A percentile compares a stretch with the other conserved stretches of the same genome.
phyloP scores from a whole-genome alignment of 2,888 invertebrate species.

The Globia sparganii region DNA sequence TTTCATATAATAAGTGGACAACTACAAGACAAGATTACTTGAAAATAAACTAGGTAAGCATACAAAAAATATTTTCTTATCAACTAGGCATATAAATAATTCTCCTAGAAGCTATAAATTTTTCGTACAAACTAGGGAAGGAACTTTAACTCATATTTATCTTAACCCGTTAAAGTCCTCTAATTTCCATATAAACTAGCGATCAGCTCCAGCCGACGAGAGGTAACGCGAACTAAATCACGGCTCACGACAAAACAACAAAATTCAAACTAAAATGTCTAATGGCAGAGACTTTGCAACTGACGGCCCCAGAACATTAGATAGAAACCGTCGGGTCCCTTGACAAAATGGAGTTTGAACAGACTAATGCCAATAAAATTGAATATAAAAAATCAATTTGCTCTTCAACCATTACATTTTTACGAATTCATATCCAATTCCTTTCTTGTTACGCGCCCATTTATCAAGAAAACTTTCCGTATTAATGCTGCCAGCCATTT shows the following conservation, averaged over 20 bases:
- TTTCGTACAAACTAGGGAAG: constrained; percentile 20
- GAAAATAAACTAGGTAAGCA: background rate
- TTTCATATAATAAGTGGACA: background rate
- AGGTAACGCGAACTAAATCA: constrained; percentile 51
- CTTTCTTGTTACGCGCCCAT: constrained; percentile 71
- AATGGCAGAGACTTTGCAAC: constrained; percentile 33
- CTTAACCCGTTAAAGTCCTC: constrained; percentile 50
- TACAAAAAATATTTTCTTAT: constrained; percentile 1
- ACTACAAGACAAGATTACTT: background rate
- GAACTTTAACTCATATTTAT: constrained; percentile 50
- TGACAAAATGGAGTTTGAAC: constrained; percentile 53
- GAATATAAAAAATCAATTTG: constrained; percentile 60
- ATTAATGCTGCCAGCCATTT: constrained; percentile 77
- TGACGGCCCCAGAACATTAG: constrained; percentile 47
- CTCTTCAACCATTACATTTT: constrained; percentile 54
- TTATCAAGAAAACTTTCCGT: constrained; percentile 75
- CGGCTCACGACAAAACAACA: constrained; percentile 41
- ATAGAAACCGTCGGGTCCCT: constrained; percentile 15
- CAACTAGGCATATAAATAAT: constrained; percentile 24
- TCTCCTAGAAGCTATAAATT: constrained; percentile 24
- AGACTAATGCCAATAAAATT: constrained; percentile 55
- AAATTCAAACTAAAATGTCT: constrained; percentile 58
- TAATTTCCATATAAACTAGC: constrained; percentile 59
- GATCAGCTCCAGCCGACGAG: constrained; percentile 50
- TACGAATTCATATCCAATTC: constrained; percentile 70